A percentile compares a stretch with the other conserved stretches of the same genome.
These are phyloP conservation scores for Gonatopus flavifemur DNA, from an alignment of 1,140 invertebrate species.

Conservation along the genomic window DNA sequence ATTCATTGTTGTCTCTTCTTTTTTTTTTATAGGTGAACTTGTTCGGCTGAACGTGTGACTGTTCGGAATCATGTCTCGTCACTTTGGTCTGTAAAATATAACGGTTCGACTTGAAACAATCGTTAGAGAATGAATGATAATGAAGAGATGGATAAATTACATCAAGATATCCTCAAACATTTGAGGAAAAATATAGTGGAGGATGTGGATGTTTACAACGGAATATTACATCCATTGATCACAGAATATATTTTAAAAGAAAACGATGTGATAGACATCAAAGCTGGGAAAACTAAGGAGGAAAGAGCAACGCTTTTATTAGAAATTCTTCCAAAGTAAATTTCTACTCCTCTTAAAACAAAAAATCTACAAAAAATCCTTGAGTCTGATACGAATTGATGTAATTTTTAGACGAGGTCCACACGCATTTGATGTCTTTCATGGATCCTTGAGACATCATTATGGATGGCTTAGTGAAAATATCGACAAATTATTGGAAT, in stretches of 20 bases:
- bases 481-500: constrained; percentile 37
- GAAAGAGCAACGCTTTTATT: constrained; percentile 36
- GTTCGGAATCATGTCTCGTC: background rate
- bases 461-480: constrained; percentile 46
- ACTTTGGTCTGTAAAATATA: background rate
- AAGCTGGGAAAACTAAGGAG: constrained; percentile 25
- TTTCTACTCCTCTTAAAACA: constrained; percentile 1
- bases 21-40: too few species aligned
- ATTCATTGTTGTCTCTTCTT: too few species aligned
- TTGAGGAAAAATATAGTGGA: constrained; percentile 40
- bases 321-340: constrained; percentile 44
- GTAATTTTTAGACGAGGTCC: constrained; percentile 39
- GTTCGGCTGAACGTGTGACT: too few species aligned
- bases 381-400: too few species aligned
- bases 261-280: constrained; percentile 38
- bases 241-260: constrained; percentile 38
- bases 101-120: too few species aligned
- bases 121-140: too few species aligned
- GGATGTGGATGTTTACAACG: constrained; percentile 47
- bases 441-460: constrained; percentile 40
- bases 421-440: constrained; percentile 43
- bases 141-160: constrained; percentile 40
- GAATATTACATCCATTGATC: constrained; percentile 38
- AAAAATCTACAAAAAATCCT: too few species aligned
- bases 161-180: constrained; percentile 36